These are phyloP conservation scores for Spisula subtruncata DNA, from an alignment of 2,888 invertebrate species.

Conservation along the genomic window DNA sequence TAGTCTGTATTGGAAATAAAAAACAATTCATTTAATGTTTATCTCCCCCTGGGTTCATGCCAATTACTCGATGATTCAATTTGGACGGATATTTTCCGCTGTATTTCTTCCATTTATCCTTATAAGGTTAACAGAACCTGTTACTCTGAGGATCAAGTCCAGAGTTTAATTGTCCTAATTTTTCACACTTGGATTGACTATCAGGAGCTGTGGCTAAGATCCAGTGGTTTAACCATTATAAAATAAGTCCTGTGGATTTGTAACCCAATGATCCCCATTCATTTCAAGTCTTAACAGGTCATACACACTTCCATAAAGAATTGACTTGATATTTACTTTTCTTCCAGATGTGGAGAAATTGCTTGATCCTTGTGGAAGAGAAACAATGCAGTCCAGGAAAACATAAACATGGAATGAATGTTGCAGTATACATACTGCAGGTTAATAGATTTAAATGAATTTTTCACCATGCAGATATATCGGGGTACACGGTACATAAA, in stretches of 20 bases:
- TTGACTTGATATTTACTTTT: no score
- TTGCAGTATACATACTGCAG: not conserved
- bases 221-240: no score
- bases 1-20: not conserved
- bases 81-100: not conserved
- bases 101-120: not conserved
- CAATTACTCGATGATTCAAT: constrained; percentile 3
- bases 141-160: not conserved
- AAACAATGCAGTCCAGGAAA: no score
- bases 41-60: not conserved
- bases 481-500: not conserved
- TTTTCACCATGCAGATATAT: not conserved
- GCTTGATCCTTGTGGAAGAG: no score
- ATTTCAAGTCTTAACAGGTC: no score
- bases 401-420: no score
- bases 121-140: not conserved
- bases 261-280: no score
- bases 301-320: no score
- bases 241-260: no score
- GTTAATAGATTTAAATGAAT: not conserved
- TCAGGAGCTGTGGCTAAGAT: no score
- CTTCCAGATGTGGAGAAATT: no score
- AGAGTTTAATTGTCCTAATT: not conserved
- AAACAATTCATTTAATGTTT: constrained; percentile 16
- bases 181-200: no score